phyloP scores from a whole-genome alignment of 1,140 invertebrate genomes.

The Macrocentrus cingulum region DNA sequence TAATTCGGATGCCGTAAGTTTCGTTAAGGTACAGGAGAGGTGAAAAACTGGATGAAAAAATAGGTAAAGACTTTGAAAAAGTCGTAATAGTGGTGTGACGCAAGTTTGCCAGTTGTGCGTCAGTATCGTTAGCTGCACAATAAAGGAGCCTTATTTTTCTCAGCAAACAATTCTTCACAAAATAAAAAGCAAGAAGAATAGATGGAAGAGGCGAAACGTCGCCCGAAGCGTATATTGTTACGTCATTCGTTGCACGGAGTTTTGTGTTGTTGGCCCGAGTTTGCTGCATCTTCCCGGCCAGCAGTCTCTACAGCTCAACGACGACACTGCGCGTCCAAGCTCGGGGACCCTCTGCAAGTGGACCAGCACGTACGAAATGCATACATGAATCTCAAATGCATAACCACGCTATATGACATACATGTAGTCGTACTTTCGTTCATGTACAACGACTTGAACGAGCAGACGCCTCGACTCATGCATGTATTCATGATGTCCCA shows the following conservation, averaged over 20 bases:
- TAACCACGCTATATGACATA: neutral
- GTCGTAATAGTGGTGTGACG: neutral
- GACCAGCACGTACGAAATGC: constrained; percentile 22
- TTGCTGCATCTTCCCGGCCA: neutral
- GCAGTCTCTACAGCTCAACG: neutral
- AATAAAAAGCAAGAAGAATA: neutral
- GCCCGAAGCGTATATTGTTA: constrained; percentile 9
- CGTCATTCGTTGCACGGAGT: constrained; percentile 8
- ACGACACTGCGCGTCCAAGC: no score
- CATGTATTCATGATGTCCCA: constrained; percentile 20
- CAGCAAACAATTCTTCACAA: constrained; percentile 1
- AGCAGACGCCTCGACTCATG: constrained; percentile 20
- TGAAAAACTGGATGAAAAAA: constrained; percentile 11
- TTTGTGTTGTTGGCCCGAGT: neutral
- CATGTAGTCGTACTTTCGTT: neutral
- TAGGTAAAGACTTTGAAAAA: neutral
- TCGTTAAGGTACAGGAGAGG: neutral
- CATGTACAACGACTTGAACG: neutral
- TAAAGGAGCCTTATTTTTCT: constrained; percentile 12
- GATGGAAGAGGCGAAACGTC: neutral
- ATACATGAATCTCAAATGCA: constrained; percentile 23
- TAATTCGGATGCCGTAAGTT: neutral
- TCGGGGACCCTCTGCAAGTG: constrained; percentile 3
- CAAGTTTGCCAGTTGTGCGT: constrained; percentile 13
- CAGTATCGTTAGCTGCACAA: constrained; percentile 20